phyloP scores from a whole-genome alignment of 1,140 invertebrate species.

The Agrypnia vestita region DNA sequence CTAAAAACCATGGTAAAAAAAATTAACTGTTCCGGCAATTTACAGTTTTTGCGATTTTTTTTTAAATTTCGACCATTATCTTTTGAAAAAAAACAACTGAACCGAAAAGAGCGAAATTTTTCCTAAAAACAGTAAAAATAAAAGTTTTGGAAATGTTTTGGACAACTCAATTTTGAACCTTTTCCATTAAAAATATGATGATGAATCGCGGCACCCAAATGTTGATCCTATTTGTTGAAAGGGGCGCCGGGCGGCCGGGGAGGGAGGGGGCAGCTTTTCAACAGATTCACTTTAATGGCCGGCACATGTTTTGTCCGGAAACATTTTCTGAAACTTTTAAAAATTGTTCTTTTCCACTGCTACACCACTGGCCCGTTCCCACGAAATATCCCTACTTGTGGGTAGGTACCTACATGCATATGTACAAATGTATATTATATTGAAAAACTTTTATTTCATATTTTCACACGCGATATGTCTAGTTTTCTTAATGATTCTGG shows the following conservation, averaged over 20 bases:
- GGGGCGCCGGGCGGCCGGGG: conserved; percentile 17
- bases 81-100: not conserved
- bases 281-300: conserved; percentile 53
- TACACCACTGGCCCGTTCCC: not conserved
- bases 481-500: no score
- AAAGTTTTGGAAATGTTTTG: not conserved
- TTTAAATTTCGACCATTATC: no score
- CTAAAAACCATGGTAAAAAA: no score
- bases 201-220: conserved; percentile 19
- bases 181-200: conserved; percentile 5
- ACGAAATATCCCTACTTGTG: not conserved
- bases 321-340: conserved; percentile 51
- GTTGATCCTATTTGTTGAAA: conserved; percentile 26
- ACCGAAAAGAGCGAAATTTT: not conserved
- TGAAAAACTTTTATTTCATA: no score
- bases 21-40: no score
- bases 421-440: no score
- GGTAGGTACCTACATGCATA: no score
- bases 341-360: conserved; percentile 4
- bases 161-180: not conserved
- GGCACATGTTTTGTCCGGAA: conserved; percentile 57
- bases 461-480: no score
- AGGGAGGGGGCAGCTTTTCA: conserved; percentile 41
- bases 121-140: not conserved
- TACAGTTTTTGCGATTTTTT: no score